Conservation (phyloP, 2,113 vertebrate species). For the Pimephales promelas region DNA sequence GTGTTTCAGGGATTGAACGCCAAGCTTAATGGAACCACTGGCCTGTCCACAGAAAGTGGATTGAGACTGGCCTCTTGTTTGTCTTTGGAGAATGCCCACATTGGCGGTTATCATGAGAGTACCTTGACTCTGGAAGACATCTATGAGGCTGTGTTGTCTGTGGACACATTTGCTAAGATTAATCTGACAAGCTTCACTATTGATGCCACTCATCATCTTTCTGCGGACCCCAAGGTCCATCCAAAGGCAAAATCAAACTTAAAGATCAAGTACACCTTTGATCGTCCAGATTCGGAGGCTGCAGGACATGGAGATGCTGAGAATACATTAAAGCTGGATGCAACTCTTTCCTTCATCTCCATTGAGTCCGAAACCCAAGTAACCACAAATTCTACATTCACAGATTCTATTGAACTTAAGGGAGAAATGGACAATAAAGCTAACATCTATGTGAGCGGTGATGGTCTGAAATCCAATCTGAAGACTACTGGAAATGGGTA, state of each 20-base stretch:
- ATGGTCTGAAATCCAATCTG: conserved; percentile 76
- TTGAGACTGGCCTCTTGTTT: conserved; percentile 86
- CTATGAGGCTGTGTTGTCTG: conserved; percentile 71
- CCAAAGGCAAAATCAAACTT: conserved; percentile 76
- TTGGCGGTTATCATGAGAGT: conserved; percentile 83
- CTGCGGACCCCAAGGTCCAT: conserved; percentile 80
- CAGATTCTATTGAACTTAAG: conserved; percentile 68
- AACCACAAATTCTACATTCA: conserved; percentile 73
- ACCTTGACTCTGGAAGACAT: conserved; percentile 80
- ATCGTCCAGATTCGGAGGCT: conserved; percentile 68
- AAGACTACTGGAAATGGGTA: conserved; percentile 76
- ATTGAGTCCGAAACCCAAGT: conserved; percentile 77
- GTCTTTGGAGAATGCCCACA: conserved; percentile 79
- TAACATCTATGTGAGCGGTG: conserved; percentile 78
- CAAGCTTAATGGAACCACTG: conserved; percentile 86
- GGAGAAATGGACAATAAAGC: conserved; percentile 78
- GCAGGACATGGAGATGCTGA: conserved; percentile 72
- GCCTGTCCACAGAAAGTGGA: conserved; percentile 82
- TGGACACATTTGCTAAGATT: conserved; percentile 75
- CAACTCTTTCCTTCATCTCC: conserved; percentile 77
- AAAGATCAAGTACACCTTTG: conserved; percentile 77
- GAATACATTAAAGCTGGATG: conserved; percentile 82
- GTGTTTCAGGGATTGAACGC: conserved; percentile 80
- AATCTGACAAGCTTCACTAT: conserved; percentile 72
- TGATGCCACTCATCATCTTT: conserved; percentile 83